phyloP scores from a whole-genome alignment of 2,113 vertebrate species.

The Furnarius figulus region DNA sequence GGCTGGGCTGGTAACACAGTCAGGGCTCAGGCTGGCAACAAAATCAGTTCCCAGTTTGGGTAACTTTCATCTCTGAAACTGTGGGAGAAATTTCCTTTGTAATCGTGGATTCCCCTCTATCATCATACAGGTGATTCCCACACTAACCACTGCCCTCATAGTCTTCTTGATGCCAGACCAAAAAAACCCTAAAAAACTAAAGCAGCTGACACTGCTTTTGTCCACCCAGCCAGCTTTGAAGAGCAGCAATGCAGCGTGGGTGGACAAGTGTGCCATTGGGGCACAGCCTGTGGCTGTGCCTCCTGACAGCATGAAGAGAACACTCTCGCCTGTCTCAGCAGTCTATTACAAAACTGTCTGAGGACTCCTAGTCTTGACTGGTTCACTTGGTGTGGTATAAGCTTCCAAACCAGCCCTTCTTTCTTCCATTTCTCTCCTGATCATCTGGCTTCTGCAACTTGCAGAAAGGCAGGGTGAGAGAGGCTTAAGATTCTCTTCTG shows the following conservation, averaged over 20 bases:
- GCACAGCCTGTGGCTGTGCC: accelerated
- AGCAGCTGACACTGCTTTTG: not conserved
- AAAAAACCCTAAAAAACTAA: too few relatives aligned
- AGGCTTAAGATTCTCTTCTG: not conserved
- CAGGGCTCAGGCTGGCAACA: not conserved
- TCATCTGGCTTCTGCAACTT: not conserved
- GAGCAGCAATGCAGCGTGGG: too few relatives aligned
- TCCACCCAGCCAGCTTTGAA: not conserved
- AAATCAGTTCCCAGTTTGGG: accelerated
- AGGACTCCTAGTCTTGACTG: not conserved
- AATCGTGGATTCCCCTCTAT: not conserved
- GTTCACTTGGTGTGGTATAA: not conserved
- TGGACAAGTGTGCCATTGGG: not conserved
- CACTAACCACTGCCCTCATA: accelerated
- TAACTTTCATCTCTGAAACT: not conserved
- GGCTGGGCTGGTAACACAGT: accelerated
- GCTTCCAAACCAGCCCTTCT: not conserved
- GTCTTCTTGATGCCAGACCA: not conserved
- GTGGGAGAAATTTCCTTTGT: not conserved
- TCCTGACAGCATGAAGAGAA: not conserved
- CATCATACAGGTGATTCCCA: not conserved
- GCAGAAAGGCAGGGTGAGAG: not conserved
- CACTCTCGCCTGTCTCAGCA: not conserved
- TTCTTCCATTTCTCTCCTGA: not conserved
- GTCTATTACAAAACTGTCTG: not conserved